phyloP scores from a whole-genome alignment of 2,113 vertebrate genomes.

The Orycteropus afer region DNA sequence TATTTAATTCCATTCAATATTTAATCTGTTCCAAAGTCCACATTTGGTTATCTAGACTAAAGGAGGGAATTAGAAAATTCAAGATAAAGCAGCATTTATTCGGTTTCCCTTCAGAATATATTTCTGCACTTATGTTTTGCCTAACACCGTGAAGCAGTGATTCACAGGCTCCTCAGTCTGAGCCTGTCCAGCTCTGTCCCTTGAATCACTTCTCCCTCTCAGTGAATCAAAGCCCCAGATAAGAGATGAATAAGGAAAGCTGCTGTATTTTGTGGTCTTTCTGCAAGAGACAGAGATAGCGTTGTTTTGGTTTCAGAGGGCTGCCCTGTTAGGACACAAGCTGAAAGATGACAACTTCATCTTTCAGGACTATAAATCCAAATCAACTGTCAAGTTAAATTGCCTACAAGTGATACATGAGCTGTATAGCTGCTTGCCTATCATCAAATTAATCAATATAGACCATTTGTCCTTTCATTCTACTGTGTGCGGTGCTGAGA shows the following conservation, averaged over 20 bases:
- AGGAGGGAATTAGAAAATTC: conserved; percentile 19
- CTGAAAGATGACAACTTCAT: neutral
- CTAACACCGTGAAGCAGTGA: neutral
- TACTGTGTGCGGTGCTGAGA: neutral
- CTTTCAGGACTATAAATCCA: neutral
- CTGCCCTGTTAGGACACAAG: neutral
- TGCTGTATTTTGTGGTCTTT: neutral
- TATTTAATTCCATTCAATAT: conserved; percentile 47
- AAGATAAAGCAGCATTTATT: conserved; percentile 61
- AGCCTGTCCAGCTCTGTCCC: neutral
- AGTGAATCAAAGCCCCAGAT: neutral
- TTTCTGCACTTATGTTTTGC: neutral
- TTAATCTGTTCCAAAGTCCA: conserved; percentile 21
- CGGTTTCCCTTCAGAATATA: conserved; percentile 9
- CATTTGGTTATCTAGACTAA: conserved; percentile 27
- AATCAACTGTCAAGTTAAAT: neutral
- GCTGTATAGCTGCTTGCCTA: neutral
- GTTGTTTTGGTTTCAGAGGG: neutral
- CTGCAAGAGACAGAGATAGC: neutral
- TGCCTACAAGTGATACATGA: neutral
- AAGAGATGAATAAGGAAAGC: neutral
- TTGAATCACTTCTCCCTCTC: neutral
- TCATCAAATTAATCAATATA: neutral
- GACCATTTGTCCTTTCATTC: neutral
- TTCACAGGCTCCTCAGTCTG: neutral